These are phyloP conservation scores for Catalaphyllia jardinei DNA, from an alignment of 64 coral and sea anemone genomes.

Conservation along the genomic window DNA sequence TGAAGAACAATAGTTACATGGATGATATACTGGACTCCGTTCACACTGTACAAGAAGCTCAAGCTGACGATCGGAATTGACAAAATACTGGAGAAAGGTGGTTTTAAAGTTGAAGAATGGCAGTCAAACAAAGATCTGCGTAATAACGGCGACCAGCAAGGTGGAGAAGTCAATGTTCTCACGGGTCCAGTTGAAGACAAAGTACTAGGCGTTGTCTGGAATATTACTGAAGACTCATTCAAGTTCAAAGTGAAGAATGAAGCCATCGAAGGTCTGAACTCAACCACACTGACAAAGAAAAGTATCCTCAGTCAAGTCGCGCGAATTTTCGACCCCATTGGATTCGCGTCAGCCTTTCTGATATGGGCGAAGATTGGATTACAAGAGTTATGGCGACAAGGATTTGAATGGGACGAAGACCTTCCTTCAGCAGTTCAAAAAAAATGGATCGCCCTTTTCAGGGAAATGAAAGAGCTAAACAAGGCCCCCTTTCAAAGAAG, in stretches of 20 bases:
- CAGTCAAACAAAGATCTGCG: background rate
- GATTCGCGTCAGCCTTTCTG: too few species aligned
- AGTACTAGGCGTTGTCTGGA: slow-evolving; percentile 36
- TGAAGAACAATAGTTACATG: slow-evolving; percentile 31
- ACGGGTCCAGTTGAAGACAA: background rate
- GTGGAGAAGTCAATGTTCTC: background rate
- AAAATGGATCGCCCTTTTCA: too few species aligned
- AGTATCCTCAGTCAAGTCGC: too few species aligned
- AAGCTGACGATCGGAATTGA: slow-evolving; percentile 36
- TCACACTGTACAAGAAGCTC: background rate
- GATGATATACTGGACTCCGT: slow-evolving; percentile 45
- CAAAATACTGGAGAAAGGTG: slow-evolving; percentile 22
- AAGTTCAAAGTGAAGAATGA: slow-evolving; percentile 33
- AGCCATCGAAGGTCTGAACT: background rate
- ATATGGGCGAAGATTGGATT: too few species aligned
- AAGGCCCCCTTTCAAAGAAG: too few species aligned
- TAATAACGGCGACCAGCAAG: background rate
- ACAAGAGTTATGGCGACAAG: too few species aligned
- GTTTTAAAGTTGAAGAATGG: slow-evolving; percentile 61
- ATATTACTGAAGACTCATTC: slow-evolving; percentile 7
- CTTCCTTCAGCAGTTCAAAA: too few species aligned
- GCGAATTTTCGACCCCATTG: too few species aligned
- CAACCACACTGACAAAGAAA: too few species aligned
- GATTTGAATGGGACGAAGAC: too few species aligned
- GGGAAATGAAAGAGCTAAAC: too few species aligned